A percentile compares a stretch with the other conserved stretches of the same genome.
These are phyloP conservation scores for Caenorhabditis sinica DNA, from an alignment of 2,888 invertebrate species.

Conservation along the genomic window DNA sequence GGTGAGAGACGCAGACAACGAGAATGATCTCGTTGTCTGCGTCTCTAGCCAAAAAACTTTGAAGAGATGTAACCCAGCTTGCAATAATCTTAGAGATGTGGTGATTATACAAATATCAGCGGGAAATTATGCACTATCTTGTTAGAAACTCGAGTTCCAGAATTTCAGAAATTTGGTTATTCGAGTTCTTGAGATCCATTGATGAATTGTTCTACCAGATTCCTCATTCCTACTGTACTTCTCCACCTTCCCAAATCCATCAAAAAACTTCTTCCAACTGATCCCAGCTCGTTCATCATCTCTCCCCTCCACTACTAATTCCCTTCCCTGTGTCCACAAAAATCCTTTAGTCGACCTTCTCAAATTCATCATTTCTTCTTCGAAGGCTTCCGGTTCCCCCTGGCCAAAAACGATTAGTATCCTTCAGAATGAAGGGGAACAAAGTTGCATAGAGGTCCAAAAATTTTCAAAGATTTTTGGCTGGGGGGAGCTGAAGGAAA, in stretches of 20 bases:
- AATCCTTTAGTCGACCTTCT: conserved; percentile 29
- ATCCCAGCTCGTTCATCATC: background rate
- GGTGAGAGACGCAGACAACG: too few relatives aligned
- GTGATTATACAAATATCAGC: too few relatives aligned
- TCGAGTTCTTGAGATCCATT: too few relatives aligned
- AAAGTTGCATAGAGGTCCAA: conserved; percentile 36
- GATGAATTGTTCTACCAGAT: too few relatives aligned
- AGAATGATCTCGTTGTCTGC: too few relatives aligned
- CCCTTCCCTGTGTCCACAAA: background rate
- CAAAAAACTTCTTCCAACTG: background rate
- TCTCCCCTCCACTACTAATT: background rate
- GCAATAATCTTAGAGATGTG: background rate
- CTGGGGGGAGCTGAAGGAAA: background rate
- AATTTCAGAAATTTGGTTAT: too few relatives aligned
- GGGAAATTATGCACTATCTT: too few relatives aligned
- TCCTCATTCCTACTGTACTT: background rate
- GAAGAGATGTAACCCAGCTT: too few relatives aligned
- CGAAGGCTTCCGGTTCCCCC: conserved; percentile 21
- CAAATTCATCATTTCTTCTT: conserved; percentile 34
- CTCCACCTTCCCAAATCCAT: background rate
- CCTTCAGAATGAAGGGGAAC: conserved; percentile 5
- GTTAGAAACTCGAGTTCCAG: too few relatives aligned
- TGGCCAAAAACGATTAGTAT: conserved; percentile 29
- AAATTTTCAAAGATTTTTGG: conserved; percentile 1
- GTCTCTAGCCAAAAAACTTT: too few relatives aligned